Evolutionary conservation across 2,797 vertebrate species (phyloP).

Genomic region (Dendrocincla fuliginosa): DNA sequence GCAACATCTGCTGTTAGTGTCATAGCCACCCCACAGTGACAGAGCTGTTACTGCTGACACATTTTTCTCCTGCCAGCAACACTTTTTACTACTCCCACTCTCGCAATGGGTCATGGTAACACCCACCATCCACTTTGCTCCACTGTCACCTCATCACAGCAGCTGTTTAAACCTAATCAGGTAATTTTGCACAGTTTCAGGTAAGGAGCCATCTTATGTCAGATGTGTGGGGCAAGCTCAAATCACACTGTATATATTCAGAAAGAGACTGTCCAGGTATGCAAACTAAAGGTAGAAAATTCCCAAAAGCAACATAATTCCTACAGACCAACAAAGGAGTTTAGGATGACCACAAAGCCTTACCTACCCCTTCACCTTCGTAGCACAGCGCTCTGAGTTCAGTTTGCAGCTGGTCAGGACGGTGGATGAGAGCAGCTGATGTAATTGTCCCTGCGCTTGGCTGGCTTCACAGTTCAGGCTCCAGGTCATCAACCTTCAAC

Average conservation of each 20-base stretch:
- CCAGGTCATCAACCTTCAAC: neutral
- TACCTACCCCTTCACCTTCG: neutral
- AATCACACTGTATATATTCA: neutral
- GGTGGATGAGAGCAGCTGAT: accelerated
- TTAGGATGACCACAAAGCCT: neutral
- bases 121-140: neutral
- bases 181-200: neutral
- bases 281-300: neutral
- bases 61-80: neutral
- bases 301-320: neutral
- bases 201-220: neutral
- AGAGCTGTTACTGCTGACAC: accelerated
- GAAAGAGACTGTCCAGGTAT: neutral
- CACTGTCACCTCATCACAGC: neutral
- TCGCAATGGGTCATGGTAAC: accelerated
- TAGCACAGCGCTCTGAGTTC: accelerated
- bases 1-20: neutral
- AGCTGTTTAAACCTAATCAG: neutral
- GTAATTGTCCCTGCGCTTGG: accelerated
- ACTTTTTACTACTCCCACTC: neutral
- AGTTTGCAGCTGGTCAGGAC: neutral
- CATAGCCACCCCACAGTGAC: accelerated
- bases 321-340: neutral
- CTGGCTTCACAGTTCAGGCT: neutral
- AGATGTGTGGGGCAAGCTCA: neutral